Conservation (phyloP, 2,797 vertebrate species). For the Argyrosomus regius region DNA sequence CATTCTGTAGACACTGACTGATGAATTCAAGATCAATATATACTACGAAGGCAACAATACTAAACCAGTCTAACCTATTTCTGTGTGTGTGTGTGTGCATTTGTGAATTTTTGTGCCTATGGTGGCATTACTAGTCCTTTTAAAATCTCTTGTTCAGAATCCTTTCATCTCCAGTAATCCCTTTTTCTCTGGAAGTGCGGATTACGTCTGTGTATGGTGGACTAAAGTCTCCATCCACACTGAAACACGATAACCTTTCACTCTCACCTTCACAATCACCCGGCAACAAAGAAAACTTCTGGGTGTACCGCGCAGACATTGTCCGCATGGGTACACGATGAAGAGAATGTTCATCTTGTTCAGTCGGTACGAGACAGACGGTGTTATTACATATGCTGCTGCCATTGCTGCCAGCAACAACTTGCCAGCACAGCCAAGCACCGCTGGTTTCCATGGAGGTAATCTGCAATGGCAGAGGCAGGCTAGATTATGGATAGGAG, state of each 20-base stretch:
- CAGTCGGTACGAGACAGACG: constrained; percentile 47
- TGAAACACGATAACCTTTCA: constrained; percentile 42
- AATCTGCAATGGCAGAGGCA: constrained; percentile 72
- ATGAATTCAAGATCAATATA: background rate
- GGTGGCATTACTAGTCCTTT: constrained; percentile 47
- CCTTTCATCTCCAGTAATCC: constrained; percentile 62
- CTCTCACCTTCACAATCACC: constrained; percentile 29
- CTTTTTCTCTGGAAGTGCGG: constrained; percentile 45
- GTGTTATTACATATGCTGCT: constrained; percentile 69
- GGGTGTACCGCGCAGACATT: background rate
- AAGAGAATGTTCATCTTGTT: constrained; percentile 62
- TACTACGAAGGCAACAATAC: background rate
- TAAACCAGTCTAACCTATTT: background rate
- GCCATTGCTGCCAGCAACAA: constrained; percentile 62
- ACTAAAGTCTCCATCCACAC: constrained; percentile 35
- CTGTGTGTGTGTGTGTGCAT: background rate
- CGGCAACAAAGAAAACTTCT: background rate
- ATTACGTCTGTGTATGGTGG: constrained; percentile 36
- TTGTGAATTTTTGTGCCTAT: constrained; percentile 27
- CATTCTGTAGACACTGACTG: background rate
- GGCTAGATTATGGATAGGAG: constrained; percentile 71
- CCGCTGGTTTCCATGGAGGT: constrained; percentile 69
- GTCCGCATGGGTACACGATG: constrained; percentile 4
- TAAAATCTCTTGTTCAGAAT: constrained; percentile 52
- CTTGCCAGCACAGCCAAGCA: constrained; percentile 58